Evolutionary conservation across 2,113 vertebrate species (phyloP).

Genomic region (Natator depressus): DNA sequence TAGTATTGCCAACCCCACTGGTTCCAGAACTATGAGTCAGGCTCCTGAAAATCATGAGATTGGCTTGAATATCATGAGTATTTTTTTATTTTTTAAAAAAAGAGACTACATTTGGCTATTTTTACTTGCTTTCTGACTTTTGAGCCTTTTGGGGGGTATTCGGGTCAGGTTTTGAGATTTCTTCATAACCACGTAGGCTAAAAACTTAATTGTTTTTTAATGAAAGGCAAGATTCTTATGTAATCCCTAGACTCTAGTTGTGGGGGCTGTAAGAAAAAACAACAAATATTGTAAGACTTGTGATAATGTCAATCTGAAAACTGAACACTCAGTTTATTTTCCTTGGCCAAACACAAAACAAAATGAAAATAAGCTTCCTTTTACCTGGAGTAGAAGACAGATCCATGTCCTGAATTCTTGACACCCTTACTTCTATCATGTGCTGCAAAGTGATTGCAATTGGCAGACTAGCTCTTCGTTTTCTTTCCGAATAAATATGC

Average conservation of each 20-base stretch:
- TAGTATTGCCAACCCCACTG: fast-evolving
- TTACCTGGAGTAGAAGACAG: not conserved
- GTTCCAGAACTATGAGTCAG: not conserved
- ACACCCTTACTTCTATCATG: conserved; percentile 16
- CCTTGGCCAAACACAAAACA: conserved; percentile 45
- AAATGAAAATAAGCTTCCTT: conserved; percentile 29
- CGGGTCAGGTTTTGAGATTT: not conserved
- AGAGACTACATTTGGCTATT: not conserved
- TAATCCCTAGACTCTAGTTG: conserved; percentile 29
- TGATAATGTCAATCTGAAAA: conserved; percentile 60
- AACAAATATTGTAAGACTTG: not conserved
- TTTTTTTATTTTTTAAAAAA: not conserved
- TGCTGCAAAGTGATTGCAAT: not conserved
- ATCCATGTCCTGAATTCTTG: conserved; percentile 35
- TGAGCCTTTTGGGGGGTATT: conserved; percentile 13
- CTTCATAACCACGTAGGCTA: not conserved
- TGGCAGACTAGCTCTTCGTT: conserved; percentile 1
- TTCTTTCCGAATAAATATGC: conserved; percentile 3
- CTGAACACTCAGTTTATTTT: conserved; percentile 49
- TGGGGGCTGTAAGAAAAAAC: conserved; percentile 29
- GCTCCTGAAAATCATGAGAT: not conserved
- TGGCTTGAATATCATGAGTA: not conserved
- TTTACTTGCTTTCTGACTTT: not conserved
- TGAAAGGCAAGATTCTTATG: conserved; percentile 2
- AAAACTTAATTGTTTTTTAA: conserved; percentile 36